phyloP scores from a whole-genome alignment of 2,797 vertebrate genomes.

The Valencia hispanica region DNA sequence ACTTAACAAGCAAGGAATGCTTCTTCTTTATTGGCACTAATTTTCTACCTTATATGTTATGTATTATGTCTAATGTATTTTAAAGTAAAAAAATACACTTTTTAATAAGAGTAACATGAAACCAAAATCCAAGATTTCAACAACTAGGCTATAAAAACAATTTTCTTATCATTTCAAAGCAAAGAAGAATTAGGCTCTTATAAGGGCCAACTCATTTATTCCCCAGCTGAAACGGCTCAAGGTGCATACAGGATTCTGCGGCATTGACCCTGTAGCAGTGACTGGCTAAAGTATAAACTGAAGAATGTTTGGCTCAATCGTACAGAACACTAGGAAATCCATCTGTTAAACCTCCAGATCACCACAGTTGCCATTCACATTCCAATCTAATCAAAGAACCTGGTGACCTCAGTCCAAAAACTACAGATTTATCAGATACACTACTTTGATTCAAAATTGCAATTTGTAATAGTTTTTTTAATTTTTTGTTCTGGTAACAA shows the following conservation, averaged over 20 bases:
- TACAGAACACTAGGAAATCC: constrained; percentile 18
- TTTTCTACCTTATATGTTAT: not conserved
- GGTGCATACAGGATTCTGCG: constrained; percentile 20
- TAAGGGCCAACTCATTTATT: constrained; percentile 21
- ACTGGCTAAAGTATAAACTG: constrained; percentile 13
- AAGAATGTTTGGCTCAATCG: constrained; percentile 36
- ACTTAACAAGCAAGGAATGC: not conserved
- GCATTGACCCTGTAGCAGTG: constrained; percentile 9
- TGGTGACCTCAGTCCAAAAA: constrained; percentile 36
- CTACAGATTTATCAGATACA: not conserved
- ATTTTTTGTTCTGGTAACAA: not conserved
- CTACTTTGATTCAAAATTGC: not conserved
- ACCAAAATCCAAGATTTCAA: not conserved
- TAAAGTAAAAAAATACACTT: not conserved
- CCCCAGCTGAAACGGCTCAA: constrained; percentile 20
- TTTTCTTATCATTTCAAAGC: not conserved
- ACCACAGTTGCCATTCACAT: constrained; percentile 9
- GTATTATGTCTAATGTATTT: not conserved
- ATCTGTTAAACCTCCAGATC: constrained; percentile 28
- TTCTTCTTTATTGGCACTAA: not conserved
- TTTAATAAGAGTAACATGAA: not conserved
- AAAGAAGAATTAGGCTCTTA: not conserved
- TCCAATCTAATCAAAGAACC: constrained; percentile 42
- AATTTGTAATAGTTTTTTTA: not conserved
- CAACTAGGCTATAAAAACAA: not conserved